Base-by-base conservation (phyloP, 30 jellyfish, hydroid and myxozoan species). In the Aurelia aurita region DNA sequence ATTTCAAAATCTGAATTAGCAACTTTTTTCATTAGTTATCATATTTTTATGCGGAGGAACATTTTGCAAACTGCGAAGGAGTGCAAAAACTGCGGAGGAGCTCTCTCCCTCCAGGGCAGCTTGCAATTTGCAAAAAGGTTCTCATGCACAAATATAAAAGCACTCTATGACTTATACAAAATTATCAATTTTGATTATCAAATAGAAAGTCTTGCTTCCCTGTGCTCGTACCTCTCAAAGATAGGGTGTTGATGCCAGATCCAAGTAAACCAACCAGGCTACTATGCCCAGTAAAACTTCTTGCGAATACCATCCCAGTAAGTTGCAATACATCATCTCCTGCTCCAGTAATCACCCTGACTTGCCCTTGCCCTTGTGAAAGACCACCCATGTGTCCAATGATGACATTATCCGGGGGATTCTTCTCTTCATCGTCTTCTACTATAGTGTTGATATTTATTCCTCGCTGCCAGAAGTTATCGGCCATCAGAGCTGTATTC, bases 341-440 rank as follows among this genome's bases (percentile, higher is more conserved):
- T 62, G 74, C 74, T 20, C 74, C 74, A 28, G 74, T 62, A 62
- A 16, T 13, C 45, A 62, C 74, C 26, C 74, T 62, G 35, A 62
- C 14, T 62, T 12, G 10, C 45, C 74, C n/a, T 12, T 62, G 19
- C 4, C 15, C 2, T 16, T 23, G 29, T 26, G 74, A 19, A n/a
- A 28, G 35, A 14, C 74, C 15, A 15, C 35, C 35, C 74, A 62
- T 5, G 74, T 20, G n/a, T 13, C 74, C 74, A 62, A 62, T 19
- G 28, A 62, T 28, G 3, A 62, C 74, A 62, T 62, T 62, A 62
- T 62, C 74, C 19, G 74, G 45, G 35, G 19, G 20, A 2, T 62
- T 62, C 28, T 2, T 28, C 18, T 12, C 74, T 62, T 62, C 74
- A 62, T 62, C 74, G 26, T 62, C 26, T 23, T n/a, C 74, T 20